Percentiles rank a stretch among this genome's conserved stretches.
Conservation (phyloP, 2,113 vertebrate species). For the Xiphophorus maculatus region DNA sequence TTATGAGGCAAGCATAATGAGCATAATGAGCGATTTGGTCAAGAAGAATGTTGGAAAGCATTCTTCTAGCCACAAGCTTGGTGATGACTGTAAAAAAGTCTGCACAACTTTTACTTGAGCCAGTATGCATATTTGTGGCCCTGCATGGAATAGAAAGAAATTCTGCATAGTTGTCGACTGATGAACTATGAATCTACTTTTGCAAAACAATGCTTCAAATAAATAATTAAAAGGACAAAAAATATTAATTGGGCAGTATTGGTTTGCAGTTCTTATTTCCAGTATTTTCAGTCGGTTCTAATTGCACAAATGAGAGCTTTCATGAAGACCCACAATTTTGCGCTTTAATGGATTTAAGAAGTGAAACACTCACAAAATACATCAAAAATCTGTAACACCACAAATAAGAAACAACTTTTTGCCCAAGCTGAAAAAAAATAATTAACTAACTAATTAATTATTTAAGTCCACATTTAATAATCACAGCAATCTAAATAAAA, state of each 20-base stretch:
- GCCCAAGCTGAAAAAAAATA: background rate
- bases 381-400: background rate
- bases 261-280: background rate
- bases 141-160: background rate
- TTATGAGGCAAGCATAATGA: too few species aligned
- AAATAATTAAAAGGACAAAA: background rate
- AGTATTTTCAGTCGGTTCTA: background rate
- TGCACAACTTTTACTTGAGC: background rate
- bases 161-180: background rate
- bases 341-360: background rate
- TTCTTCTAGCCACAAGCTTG: background rate
- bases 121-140: background rate
- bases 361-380: background rate
- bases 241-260: background rate
- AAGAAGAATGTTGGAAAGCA: too few species aligned
- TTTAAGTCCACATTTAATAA: background rate
- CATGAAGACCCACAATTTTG: background rate
- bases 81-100: background rate
- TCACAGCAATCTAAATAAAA: background rate
- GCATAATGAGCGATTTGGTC: too few species aligned
- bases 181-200: background rate
- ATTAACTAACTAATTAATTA: background rate
- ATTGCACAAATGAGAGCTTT: background rate
- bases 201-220: background rate
- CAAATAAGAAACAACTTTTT: background rate